Percentiles rank a stretch among this genome's conserved stretches.
These are phyloP conservation scores for Lagodon rhomboides DNA, from an alignment of 2,797 vertebrate genomes.

Conservation along the genomic window DNA sequence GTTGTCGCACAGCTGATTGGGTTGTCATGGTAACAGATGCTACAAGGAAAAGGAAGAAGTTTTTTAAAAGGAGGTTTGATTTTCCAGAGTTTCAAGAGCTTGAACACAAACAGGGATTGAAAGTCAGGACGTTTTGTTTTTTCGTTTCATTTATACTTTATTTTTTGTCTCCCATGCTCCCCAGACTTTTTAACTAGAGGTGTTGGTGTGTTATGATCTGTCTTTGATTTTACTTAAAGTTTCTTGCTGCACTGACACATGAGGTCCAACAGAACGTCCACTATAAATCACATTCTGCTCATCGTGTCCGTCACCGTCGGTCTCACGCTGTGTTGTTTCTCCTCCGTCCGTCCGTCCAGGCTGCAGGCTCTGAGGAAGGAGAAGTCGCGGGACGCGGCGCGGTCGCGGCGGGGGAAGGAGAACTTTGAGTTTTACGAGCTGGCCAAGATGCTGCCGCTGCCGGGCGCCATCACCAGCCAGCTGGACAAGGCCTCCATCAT, in stretches of 20 bases:
- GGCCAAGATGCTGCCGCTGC: slow-evolving; percentile 97
- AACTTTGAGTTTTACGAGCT: slow-evolving; percentile 99
- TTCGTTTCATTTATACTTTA: too few relatives aligned
- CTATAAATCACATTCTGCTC: not conserved
- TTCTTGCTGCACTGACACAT: not conserved
- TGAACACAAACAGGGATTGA: not conserved
- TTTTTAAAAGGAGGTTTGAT: too few relatives aligned
- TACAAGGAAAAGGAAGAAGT: not conserved
- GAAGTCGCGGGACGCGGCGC: slow-evolving; percentile 96
- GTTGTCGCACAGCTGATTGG: not conserved
- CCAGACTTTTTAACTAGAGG: too few relatives aligned
- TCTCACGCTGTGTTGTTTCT: not conserved
- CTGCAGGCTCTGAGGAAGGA: slow-evolving; percentile 99
- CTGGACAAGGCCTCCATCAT: slow-evolving; percentile 99
- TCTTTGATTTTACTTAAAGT: not conserved
- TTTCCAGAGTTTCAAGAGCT: not conserved
- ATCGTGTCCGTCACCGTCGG: not conserved
- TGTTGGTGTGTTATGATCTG: not conserved
- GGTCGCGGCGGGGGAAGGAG: slow-evolving; percentile 97
- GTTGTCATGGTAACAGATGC: not conserved
- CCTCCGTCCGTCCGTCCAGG: slow-evolving; percentile 74
- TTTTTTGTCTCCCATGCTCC: too few relatives aligned
- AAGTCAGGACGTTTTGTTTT: not conserved
- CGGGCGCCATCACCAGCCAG: slow-evolving; percentile 98
- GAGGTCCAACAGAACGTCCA: not conserved